phyloP scores from a whole-genome alignment of 2,113 vertebrate species.

The Ictalurus punctatus region DNA sequence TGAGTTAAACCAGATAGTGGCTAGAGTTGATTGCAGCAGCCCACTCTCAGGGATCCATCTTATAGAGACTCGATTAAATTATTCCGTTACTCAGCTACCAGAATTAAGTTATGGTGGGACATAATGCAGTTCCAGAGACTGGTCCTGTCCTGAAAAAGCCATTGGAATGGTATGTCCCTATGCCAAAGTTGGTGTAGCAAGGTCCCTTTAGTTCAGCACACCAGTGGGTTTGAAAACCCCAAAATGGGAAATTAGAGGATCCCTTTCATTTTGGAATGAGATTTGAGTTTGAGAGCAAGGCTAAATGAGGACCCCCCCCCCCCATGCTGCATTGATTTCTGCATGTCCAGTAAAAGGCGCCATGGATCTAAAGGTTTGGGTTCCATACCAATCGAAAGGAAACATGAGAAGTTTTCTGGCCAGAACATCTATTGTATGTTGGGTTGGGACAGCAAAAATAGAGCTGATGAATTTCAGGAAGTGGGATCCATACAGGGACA shows the following conservation, averaged over 20 bases:
- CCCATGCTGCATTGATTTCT: slow-evolving; percentile 72
- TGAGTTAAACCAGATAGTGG: slow-evolving; percentile 77
- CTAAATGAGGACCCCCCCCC: slow-evolving; percentile 39
- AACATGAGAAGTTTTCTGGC: slow-evolving; percentile 72
- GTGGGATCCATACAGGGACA: slow-evolving; percentile 7
- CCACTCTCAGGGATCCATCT: slow-evolving; percentile 86
- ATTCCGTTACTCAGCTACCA: slow-evolving; percentile 89
- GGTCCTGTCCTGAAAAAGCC: slow-evolving; percentile 55
- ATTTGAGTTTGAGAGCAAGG: slow-evolving; percentile 35
- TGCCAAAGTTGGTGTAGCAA: slow-evolving; percentile 59
- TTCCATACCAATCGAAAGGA: slow-evolving; percentile 69
- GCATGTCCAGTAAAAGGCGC: slow-evolving; percentile 71
- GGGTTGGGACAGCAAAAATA: slow-evolving; percentile 52
- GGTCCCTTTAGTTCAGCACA: not conserved
- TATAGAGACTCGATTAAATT: slow-evolving; percentile 88
- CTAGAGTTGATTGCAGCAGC: slow-evolving; percentile 79
- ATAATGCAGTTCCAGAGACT: slow-evolving; percentile 81
- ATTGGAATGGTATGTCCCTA: slow-evolving; percentile 29
- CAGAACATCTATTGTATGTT: slow-evolving; percentile 72
- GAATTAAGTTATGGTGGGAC: slow-evolving; percentile 88
- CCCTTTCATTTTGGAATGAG: slow-evolving; percentile 9
- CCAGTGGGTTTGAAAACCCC: slow-evolving; percentile 40
- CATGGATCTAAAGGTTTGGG: slow-evolving; percentile 78
- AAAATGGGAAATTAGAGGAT: slow-evolving; percentile 40
- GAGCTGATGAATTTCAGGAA: slow-evolving; percentile 41